Percentiles rank a stretch among this genome's conserved stretches.
Evolutionary conservation across 2,888 invertebrate genomes (phyloP).

Genomic region (Aporophyla nigra): DNA sequence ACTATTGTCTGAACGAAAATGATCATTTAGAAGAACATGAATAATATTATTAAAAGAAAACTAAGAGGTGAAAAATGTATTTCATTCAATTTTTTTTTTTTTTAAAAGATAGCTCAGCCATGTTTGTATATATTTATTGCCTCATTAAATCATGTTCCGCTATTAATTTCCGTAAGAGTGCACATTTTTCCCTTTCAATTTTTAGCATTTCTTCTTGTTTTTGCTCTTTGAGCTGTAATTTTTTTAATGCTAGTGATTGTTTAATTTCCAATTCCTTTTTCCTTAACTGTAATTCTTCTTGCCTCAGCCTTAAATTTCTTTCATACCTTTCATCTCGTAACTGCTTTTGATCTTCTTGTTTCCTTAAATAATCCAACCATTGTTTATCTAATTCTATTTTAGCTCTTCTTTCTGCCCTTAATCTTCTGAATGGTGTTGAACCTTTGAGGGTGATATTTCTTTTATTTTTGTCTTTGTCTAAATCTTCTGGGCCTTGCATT

Average conservation of each 20-base stretch:
- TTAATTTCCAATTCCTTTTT: slow-evolving; percentile 82
- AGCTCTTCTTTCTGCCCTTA: slow-evolving; percentile 79
- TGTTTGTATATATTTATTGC: slow-evolving; percentile 45
- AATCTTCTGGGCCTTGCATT: slow-evolving; percentile 70
- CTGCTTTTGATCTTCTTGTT: slow-evolving; percentile 80
- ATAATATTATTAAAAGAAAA: slow-evolving; percentile 44
- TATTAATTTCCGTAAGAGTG: slow-evolving; percentile 76
- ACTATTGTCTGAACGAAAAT: slow-evolving; percentile 81
- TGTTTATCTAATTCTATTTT: slow-evolving; percentile 83
- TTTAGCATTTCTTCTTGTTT: slow-evolving; percentile 82
- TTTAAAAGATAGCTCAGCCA: slow-evolving; percentile 30
- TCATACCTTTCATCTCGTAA: slow-evolving; percentile 80
- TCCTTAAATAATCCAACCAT: slow-evolving; percentile 81
- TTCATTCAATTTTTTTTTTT: slow-evolving; percentile 17
- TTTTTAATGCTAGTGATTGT: slow-evolving; percentile 80
- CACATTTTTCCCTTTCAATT: slow-evolving; percentile 83
- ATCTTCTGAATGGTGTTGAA: slow-evolving; percentile 77
- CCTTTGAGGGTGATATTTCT: slow-evolving; percentile 72
- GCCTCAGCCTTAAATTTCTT: slow-evolving; percentile 78
- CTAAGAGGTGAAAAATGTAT: slow-evolving; percentile 17
- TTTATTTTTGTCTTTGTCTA: slow-evolving; percentile 72
- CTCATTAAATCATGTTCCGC: slow-evolving; percentile 70
- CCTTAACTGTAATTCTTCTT: slow-evolving; percentile 80
- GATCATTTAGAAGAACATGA: slow-evolving; percentile 74
- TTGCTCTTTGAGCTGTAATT: slow-evolving; percentile 80